Evolutionary conservation across 2,888 invertebrate genomes (phyloP), one percentile per base, ranked within the genome.

Genomic region (Stenichneumon culpator): DNA sequence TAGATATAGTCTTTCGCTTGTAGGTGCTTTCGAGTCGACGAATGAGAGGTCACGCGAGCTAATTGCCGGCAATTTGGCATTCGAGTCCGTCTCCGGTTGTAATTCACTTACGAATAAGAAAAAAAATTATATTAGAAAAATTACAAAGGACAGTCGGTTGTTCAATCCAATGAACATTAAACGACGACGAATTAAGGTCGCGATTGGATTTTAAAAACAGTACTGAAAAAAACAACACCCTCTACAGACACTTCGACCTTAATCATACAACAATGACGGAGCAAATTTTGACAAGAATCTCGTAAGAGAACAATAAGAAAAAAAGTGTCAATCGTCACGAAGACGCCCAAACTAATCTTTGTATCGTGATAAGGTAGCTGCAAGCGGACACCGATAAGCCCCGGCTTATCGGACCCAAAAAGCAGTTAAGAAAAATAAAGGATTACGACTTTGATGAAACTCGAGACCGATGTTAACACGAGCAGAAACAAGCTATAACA

Each of bases 1-100:
- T 25, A 72, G 50, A n/a, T 22, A 72, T 5, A 72, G 16, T 14
- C 14, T 25, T 25, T 22, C 9, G 22, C 63, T 14, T 28, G 16
- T 44, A 72, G 57, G 79, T 80, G 36, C 47, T 77, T 68, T 77
- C 70, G 77, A 80, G 77, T 50, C 36, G 54, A 25, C 44, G 57
- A 67, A 75, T 72, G 28, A 60, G 73, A 84, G 80, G 84, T 84
- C 84, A 39, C 50, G 75, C 75, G 77, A 77, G 77, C 47, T 80
- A 80, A 84, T 84, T 80, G 80, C 50, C 50, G 67, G 28, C 72
- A 72, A 84, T 84, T 72, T 67, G 77, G 54, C 19, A 68, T 72
- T 80, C 60, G 16, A 47, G 60, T 32, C 28, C 6, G 36, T 22
- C 36, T 52, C 16, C 19, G 32, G 54, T n/a, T 36, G 57, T 79